Base-by-base conservation (phyloP, 2,888 invertebrate genomes). In the Pachliopta kotzebuea region DNA sequence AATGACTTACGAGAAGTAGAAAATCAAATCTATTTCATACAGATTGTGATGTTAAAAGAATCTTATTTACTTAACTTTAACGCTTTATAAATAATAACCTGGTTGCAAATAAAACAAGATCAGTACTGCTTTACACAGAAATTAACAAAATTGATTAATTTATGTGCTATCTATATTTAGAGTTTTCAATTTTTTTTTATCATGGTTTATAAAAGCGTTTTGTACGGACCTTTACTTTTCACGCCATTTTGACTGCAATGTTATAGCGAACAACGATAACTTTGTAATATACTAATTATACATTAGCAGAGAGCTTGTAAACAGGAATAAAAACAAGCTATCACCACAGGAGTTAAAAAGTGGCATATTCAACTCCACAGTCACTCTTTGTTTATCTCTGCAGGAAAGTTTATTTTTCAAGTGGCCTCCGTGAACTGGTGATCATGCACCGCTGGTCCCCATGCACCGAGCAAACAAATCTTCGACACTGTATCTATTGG, bases 241-340 rank as follows among this genome's bases (percentile, higher is more conserved):
- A 91, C 83, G 89, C 90, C 87, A 85, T 84, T 87, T 88, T 88
- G 88, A 90, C 88, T 87, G 86, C 84, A 83, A 87, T 89, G 87
- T 90, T 85, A 87, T 86, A 84, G 83, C 86, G 81, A 85, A 83
- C 83, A 86, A 88, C 86, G 88, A 86, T 85, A 86, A 86, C 86
- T 83, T 83, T 11, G 84, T 84, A 84, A 82, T 78, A 80, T 80
- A 84, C 86, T 87, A 85, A 89, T 88, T 86, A 88, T 85, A 79
- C 76, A 76, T 76, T 77, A 77, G 79, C 78, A 80, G 77, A 80
- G 80, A 76, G 76, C 74, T 73, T 71, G 76, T 75, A 74, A 77
- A 75, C 72, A 71, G 67, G 14, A 37, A 37, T 14, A 31, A 37
- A 37, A 11, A 77, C 79, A n/a, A n/a, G 74, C 79, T 85, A 86